These are phyloP conservation scores for Cataglyphis altisquamis DNA, from an alignment of 2,888 invertebrate species.

Conservation along the genomic window DNA sequence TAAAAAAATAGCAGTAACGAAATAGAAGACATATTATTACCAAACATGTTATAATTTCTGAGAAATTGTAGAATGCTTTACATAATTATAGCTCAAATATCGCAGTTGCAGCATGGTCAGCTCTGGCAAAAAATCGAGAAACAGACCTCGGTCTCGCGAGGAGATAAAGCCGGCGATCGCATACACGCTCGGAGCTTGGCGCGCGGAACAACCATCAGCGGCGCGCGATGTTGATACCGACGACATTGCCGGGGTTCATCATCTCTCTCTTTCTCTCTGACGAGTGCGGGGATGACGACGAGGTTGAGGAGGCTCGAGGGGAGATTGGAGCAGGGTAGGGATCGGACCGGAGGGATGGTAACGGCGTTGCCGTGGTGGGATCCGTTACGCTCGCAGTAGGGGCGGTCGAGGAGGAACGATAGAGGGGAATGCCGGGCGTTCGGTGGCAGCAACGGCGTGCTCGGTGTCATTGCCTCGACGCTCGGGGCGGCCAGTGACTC, in stretches of 20 bases:
- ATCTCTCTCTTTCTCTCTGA: neutral
- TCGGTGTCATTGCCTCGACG: conserved; percentile 86
- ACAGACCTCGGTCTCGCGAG: conserved; percentile 13
- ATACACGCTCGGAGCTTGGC: conserved; percentile 31
- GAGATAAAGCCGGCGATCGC: conserved; percentile 22
- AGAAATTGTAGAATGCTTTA: neutral
- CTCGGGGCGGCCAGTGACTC: conserved; percentile 86
- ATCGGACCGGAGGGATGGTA: conserved; percentile 42
- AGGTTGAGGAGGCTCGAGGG: conserved; percentile 16
- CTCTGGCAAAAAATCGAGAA: neutral
- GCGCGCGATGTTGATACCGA: conserved; percentile 21
- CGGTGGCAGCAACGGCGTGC: conserved; percentile 78
- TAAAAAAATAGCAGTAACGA: neutral
- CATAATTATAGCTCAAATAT: neutral
- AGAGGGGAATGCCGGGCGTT: conserved; percentile 64
- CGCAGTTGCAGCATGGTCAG: neutral
- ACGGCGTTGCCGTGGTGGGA: conserved; percentile 41
- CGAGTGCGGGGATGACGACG: conserved; percentile 42
- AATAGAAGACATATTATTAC: neutral
- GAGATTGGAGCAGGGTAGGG: conserved; percentile 13
- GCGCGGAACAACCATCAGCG: neutral
- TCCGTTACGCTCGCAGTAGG: conserved; percentile 27
- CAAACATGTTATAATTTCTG: neutral
- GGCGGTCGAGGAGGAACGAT: conserved; percentile 34
- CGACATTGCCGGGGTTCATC: conserved; percentile 23